Evolutionary conservation across 2,888 invertebrate genomes (phyloP).

Genomic region (Chloromyia formosa): DNA sequence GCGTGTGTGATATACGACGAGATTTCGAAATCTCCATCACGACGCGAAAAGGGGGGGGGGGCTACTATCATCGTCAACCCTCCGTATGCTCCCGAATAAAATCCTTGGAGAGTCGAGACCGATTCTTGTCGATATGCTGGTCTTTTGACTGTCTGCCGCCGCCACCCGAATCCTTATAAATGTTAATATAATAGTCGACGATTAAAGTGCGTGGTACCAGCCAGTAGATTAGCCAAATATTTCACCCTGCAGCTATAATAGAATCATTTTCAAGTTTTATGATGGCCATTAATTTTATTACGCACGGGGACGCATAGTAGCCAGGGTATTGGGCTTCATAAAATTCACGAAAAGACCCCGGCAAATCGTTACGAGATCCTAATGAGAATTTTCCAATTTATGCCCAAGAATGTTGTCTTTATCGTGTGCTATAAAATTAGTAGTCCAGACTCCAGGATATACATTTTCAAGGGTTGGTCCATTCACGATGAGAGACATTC

Average conservation of each 20-base stretch:
- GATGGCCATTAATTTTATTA: conserved; percentile 39
- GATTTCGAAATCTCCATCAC: conserved; percentile 16
- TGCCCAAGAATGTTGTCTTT: conserved; percentile 41
- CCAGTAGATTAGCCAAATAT: conserved; percentile 43
- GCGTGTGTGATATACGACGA: conserved; percentile 38
- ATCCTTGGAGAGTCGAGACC: too few species aligned
- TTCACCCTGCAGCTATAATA: conserved; percentile 42
- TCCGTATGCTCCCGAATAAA: not conserved
- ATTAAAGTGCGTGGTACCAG: conserved; percentile 29
- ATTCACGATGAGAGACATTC: not conserved
- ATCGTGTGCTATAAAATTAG: conserved; percentile 36
- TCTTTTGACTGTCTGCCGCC: too few species aligned
- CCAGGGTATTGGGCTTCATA: conserved; percentile 16
- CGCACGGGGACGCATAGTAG: not conserved
- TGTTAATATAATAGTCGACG: conserved; percentile 42
- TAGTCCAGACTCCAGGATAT: not conserved
- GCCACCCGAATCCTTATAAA: conserved; percentile 14
- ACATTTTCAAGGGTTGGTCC: not conserved
- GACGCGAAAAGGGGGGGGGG: not conserved
- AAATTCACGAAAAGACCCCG: conserved; percentile 9
- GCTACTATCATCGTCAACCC: not conserved
- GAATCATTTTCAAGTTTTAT: conserved; percentile 44
- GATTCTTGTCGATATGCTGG: too few species aligned
- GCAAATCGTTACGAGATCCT: conserved; percentile 29
- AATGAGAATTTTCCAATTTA: conserved; percentile 44